phyloP scores from a whole-genome alignment of 1,140 invertebrate species.

The Rhopalosiphum padi region DNA sequence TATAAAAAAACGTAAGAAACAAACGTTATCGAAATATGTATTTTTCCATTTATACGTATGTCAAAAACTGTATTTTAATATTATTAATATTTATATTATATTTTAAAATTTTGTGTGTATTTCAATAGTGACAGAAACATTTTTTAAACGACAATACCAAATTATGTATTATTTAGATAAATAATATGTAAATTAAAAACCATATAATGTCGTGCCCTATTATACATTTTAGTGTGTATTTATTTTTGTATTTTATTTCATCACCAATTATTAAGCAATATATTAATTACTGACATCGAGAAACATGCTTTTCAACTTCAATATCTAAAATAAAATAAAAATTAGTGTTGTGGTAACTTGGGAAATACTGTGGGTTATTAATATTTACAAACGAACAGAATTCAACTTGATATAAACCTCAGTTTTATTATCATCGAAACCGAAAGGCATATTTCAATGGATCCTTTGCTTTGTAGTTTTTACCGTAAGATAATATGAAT shows the following conservation, averaged over 20 bases:
- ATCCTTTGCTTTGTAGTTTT: neutral
- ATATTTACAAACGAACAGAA: neutral
- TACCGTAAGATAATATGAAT: constrained; percentile 30
- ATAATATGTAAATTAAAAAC: neutral
- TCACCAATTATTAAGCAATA: neutral
- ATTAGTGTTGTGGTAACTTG: neutral
- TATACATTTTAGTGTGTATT: neutral
- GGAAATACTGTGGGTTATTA: neutral
- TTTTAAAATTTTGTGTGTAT: neutral
- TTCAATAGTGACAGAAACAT: neutral
- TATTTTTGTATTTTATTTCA: neutral
- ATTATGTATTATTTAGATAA: neutral
- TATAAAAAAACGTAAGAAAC: neutral
- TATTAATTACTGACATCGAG: neutral
- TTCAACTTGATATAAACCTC: neutral
- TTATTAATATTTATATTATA: neutral
- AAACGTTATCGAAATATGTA: neutral
- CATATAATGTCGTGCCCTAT: neutral
- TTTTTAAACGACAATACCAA: neutral
- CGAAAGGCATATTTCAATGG: neutral
- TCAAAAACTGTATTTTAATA: neutral
- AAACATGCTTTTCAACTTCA: neutral
- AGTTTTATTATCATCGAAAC: neutral
- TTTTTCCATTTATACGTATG: neutral
- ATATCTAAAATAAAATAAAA: neutral